Evolutionary conservation across 2,797 vertebrate genomes (phyloP), one percentile per base, ranked within the genome.

Genomic region (Sebastes melanostomus): DNA sequence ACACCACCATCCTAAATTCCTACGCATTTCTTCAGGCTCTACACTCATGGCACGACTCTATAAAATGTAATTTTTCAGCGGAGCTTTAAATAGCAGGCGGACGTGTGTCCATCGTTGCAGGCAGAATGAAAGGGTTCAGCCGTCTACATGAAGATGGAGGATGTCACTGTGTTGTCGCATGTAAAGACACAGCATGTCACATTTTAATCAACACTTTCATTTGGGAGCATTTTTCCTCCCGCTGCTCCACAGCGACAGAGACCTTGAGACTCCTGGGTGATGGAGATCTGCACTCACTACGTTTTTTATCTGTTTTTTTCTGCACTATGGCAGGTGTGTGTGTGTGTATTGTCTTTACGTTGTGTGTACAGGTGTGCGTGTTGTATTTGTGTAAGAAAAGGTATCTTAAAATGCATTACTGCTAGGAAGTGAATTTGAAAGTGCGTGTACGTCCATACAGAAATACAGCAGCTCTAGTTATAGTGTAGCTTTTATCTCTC

Each of bases 121-220:
- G 70, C 82, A 77, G 85, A 73, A 83, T 71, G 78, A 74, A 67
- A 81, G 59, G 84, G 54, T 71, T 77, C 77, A 56, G 75, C 61
- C 24, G 10, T 88, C 72, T 67, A 91, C 2, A 42, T 94, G 88
- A 94, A 94, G 93, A 95, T 88, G 86, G 93, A 94, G 84, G 88
- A 87, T 80, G 87, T 87, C 83, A 66, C 81, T 3, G 77, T 59
- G 89, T 84, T 82, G 83, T 81, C 80, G 52, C 77, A 46, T 83
- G 89, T 84, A 84, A 92, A 92, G 88, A 93, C 89, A 87, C 85
- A 88, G 87, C 88, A 32, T 85, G 91, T 91, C 92, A 91, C 92
- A 93, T 95, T 95, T 95, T 94, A 94, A 96, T 95, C 94, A 95
- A 94, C 92, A 85, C 89, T 91, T 92, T 90, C 90, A 93, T 93